phyloP scores from a whole-genome alignment of 2,113 vertebrate genomes.

The Trichomycterus rosablanca region DNA sequence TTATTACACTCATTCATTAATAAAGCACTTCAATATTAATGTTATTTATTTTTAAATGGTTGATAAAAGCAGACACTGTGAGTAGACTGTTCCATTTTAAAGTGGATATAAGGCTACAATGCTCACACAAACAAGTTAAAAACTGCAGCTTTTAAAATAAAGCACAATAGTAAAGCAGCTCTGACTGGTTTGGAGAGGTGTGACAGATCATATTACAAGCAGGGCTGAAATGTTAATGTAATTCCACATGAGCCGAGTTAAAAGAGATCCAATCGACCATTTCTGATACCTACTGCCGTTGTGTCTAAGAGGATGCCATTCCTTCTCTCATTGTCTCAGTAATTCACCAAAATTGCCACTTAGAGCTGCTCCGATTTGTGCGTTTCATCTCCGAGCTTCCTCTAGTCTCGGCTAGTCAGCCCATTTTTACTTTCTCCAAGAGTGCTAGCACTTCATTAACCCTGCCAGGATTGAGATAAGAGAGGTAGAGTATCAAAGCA shows the following conservation, averaged over 20 bases:
- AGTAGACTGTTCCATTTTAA: not conserved
- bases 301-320: constrained; percentile 71
- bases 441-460: constrained; percentile 78
- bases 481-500: constrained; percentile 71
- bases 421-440: constrained; percentile 73
- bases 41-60: no score
- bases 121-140: constrained; percentile 7
- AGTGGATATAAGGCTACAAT: not conserved
- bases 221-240: constrained; percentile 69
- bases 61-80: no score
- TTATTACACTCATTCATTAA: no score
- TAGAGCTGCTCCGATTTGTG: constrained; percentile 67
- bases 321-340: constrained; percentile 71
- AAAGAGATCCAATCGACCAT: constrained; percentile 71
- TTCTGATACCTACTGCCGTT: constrained; percentile 61
- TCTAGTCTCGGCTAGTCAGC: constrained; percentile 72
- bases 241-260: constrained; percentile 64
- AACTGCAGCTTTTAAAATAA: constrained; percentile 22
- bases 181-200: constrained; percentile 48
- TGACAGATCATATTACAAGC: constrained; percentile 67
- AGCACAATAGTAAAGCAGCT: constrained; percentile 18
- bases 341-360: constrained; percentile 78
- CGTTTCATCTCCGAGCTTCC: constrained; percentile 74
- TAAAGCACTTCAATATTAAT: no score
- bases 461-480: constrained; percentile 74